Evolutionary conservation across 2,888 invertebrate genomes (phyloP).

Genomic region (Eudasyphora cyanicolor): DNA sequence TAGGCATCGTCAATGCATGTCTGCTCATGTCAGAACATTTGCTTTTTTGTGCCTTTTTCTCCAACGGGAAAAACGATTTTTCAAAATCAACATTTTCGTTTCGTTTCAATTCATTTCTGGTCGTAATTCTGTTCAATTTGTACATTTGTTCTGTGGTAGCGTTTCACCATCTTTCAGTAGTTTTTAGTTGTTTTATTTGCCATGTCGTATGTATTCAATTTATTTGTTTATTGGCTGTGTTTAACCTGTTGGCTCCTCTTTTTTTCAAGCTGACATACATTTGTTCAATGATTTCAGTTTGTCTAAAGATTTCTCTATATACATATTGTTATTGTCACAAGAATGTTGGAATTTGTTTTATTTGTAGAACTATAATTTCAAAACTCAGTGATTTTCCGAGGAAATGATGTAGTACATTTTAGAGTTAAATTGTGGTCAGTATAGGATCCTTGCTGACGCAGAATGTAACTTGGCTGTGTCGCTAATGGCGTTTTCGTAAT

Average conservation of each 20-base stretch:
- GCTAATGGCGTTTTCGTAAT: too few species aligned
- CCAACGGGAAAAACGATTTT: slow-evolving; percentile 10
- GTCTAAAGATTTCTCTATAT: too few species aligned
- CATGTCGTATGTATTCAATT: slow-evolving; percentile 40
- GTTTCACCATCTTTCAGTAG: slow-evolving; percentile 17
- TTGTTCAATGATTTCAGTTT: too few species aligned
- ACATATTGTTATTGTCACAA: too few species aligned
- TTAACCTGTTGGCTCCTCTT: slow-evolving; percentile 60
- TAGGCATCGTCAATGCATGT: slow-evolving; percentile 1
- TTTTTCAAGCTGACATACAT: slow-evolving; percentile 55
- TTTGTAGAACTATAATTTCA: too few species aligned
- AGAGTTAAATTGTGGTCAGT: too few species aligned
- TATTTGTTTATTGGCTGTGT: slow-evolving; percentile 53
- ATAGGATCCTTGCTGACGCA: too few species aligned
- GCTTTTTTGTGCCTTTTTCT: slow-evolving; percentile 19
- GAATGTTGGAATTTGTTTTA: too few species aligned
- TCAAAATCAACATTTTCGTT: slow-evolving; percentile 30
- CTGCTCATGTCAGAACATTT: slow-evolving; percentile 33
- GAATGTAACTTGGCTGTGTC: too few species aligned
- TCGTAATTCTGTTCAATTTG: slow-evolving; percentile 17
- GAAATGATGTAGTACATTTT: too few species aligned
- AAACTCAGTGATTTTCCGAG: too few species aligned
- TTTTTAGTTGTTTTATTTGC: slow-evolving; percentile 7
- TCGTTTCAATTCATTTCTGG: slow-evolving; percentile 6
- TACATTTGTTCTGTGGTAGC: slow-evolving; percentile 33